Evolutionary conservation across 1,140 invertebrate species (phyloP), one percentile per base, ranked within the genome.

Genomic region (Schlechtendalia chinensis): DNA sequence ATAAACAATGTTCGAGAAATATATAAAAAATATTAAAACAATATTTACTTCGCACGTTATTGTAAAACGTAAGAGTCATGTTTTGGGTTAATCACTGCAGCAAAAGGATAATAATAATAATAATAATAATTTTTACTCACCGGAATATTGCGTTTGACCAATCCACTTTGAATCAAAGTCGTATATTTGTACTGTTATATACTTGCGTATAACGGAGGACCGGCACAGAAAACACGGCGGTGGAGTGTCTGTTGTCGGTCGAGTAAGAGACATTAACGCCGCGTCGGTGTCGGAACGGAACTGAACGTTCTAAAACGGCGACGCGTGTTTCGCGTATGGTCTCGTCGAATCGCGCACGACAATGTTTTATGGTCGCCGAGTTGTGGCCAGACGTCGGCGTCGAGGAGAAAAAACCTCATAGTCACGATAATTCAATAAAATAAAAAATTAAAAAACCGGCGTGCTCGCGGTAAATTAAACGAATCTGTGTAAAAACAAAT

Each of bases 241-340:
- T 19, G 27, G 3, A 47, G 12, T 47, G 32, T 47, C 12, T 47
- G 5, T n/a, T 65, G 39, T 65, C 17, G 19, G 19, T 65, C 4
- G 19, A n/a, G 16, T 16, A 12, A 75, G 54, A 75, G 29, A 75
- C 72, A 22, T 75, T 59, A 56, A 75, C 54, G 53, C 29, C 11
- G 27, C 27, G 10, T 58, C 58, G 27, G 29, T 58, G 54, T 75
- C n/a, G 29, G 58, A 56, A 16, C 29, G 39, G 54, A 10, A 65
- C 27, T 29, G 63, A 65, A 45, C 39, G n/a, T n/a, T 47, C 65
- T n/a, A 47, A n/a, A 69, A 69, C 65, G 22, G 5, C 12, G 65
- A 47, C 14, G 65, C 16, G 12, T 45, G 22, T 39, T 39, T 39
- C 3, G n/a, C n/a, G 8, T 39, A 69, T 69, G 54, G 54, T 75